These are phyloP conservation scores for Formica aserva DNA, from an alignment of 2,888 invertebrate genomes.

Conservation along the genomic window DNA sequence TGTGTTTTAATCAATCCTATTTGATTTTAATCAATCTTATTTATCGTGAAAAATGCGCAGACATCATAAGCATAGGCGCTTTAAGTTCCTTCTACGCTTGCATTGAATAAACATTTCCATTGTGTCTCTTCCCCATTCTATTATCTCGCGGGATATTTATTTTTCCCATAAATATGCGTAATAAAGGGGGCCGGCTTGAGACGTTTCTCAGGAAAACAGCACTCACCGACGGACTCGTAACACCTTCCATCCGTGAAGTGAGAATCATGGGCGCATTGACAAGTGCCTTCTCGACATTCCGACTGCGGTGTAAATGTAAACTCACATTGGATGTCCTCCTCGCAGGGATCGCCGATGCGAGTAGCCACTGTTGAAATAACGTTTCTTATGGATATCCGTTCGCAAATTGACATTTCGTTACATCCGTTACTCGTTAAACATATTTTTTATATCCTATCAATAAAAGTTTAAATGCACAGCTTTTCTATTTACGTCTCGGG, in stretches of 20 bases:
- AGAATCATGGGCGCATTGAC: conserved; percentile 82
- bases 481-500: background rate
- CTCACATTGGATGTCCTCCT: conserved; percentile 82
- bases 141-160: conserved; percentile 21
- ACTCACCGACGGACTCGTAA: conserved; percentile 83
- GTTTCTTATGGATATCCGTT: background rate
- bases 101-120: conserved; percentile 8
- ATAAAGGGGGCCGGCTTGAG: background rate
- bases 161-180: conserved; percentile 32
- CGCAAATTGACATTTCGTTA: background rate
- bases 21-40: too few species aligned
- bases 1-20: too few species aligned
- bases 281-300: conserved; percentile 81
- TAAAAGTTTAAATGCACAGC: background rate
- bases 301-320: conserved; percentile 83
- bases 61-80: background rate
- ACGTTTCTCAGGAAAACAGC: conserved; percentile 35
- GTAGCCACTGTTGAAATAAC: conserved; percentile 76
- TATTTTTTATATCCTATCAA: background rate
- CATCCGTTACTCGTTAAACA: too few species aligned
- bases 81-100: background rate
- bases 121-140: background rate
- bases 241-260: conserved; percentile 83
- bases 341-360: conserved; percentile 81
- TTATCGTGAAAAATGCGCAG: background rate